Evolutionary conservation across 1,140 invertebrate genomes (phyloP).

Genomic region (Nilaparvata lugens): DNA sequence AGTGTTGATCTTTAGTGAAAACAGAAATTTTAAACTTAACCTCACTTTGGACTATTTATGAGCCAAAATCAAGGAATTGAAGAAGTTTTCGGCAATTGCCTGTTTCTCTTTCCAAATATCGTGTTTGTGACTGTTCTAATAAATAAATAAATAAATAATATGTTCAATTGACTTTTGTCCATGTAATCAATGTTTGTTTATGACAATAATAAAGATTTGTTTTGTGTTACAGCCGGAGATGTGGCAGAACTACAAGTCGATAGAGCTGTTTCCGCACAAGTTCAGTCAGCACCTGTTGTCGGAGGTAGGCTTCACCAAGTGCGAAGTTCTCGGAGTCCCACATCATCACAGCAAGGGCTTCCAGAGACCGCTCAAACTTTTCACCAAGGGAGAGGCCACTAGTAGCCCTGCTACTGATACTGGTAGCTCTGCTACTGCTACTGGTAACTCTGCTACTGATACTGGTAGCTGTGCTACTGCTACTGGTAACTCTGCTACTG

Average conservation of each 20-base stretch:
- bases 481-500: no score
- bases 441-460: no score
- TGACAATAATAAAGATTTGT: background rate
- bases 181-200: background rate
- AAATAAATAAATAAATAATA: background rate
- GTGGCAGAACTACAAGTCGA: conserved; percentile 73
- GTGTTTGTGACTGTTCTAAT: background rate
- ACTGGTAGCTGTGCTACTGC: no score
- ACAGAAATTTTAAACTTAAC: no score
- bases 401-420: no score
- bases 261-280: conserved; percentile 78
- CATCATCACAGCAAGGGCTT: conserved; percentile 82
- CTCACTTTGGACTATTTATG: no score
- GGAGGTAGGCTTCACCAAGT: conserved; percentile 87
- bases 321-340: conserved; percentile 73
- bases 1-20: no score
- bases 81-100: no score
- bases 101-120: background rate
- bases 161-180: background rate
- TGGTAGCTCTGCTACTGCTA: no score
- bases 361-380: conserved; percentile 76
- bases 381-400: conserved; percentile 49
- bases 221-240: conserved; percentile 64
- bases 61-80: background rate
- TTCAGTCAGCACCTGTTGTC: conserved; percentile 86